Evolutionary conservation across 2,797 vertebrate genomes (phyloP).

Genomic region (Meriones psammophilus): DNA sequence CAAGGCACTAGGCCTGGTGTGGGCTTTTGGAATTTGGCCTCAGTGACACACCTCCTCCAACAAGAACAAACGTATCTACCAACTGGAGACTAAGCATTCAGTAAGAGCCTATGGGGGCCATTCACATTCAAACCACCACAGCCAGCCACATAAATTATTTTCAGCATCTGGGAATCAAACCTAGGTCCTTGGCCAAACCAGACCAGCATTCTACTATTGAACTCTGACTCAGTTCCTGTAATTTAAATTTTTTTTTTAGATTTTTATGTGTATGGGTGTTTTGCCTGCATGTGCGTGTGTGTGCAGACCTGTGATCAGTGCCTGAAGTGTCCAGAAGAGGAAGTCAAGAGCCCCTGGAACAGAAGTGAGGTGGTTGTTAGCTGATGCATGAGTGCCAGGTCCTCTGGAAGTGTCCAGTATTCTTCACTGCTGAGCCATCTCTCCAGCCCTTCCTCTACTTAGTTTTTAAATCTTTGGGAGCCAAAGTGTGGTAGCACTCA

Average conservation of each 20-base stretch:
- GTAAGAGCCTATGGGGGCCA: not conserved
- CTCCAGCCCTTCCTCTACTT: no score
- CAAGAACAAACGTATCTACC: not conserved
- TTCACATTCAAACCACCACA: not conserved
- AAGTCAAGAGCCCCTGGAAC: no score
- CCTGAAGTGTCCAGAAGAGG: not conserved
- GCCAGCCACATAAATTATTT: not conserved
- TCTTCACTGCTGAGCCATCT: no score
- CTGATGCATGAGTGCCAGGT: not conserved
- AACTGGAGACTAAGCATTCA: not conserved
- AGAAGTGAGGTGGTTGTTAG: not conserved
- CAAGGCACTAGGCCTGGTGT: not conserved
- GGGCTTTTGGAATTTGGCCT: not conserved
- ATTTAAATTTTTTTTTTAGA: not conserved
- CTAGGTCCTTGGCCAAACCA: not conserved
- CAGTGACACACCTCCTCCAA: not conserved
- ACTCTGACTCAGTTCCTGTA: not conserved
- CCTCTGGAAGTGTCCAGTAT: not conserved
- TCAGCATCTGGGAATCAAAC: not conserved
- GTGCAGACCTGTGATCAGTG: not conserved
- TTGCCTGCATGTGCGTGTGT: not conserved
- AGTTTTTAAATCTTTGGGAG: not conserved
- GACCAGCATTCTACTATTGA: not conserved
- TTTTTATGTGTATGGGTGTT: not conserved
- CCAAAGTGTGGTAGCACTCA: no score